Base-by-base conservation (phyloP, 53 echinoderm and acorn worm genomes). In the Holothuria scabra region DNA sequence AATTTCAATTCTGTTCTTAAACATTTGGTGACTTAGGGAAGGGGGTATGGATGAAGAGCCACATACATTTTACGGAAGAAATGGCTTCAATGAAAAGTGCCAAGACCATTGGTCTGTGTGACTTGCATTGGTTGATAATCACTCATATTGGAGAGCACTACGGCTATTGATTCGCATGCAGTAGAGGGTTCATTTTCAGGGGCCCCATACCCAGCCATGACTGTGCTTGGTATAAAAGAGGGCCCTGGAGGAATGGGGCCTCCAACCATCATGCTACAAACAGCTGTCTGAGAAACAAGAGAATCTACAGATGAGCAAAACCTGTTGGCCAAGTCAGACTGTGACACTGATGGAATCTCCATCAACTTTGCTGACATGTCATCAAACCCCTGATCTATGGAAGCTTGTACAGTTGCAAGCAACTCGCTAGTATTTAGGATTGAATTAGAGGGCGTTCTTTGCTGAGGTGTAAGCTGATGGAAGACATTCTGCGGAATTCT, bases 111-210 rank as follows among this genome's bases (percentile, higher is more conserved):
- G 46, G n/a, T 72, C 46, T 72, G 72, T 13, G 72, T 72, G n/a
- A 72, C 72, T n/a, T 72, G 72, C 46, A 72, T 38, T 5, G 72
- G 72, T 34, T 72, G 72, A 48, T 72, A 72, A 72, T 72, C 72
- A 26, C 48, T 44, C 72, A 72, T 72, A 25, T 72, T 72, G 8
- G 72, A 44, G 0, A 72, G 72, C 1, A 64, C 30, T 1, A 26
- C 10, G 1, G 52, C 52, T 52, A 52, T 52, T 12, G 28, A 28
- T 64, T 64, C 28, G 5, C 28, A 26, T 7, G 26, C 30, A 30
- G 30, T 2, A 64, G 64, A 26, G 1, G 64, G 30, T 64, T 64
- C 64, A 16, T 52, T 52, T 52, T 52, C 52, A 52, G 52, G 52
- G 3, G 52, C 78, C 0, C 78, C 78, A 55, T 49, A 78, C 18